Conservation (phyloP, 2,113 vertebrate species). For the Tauraco erythrolophus region DNA sequence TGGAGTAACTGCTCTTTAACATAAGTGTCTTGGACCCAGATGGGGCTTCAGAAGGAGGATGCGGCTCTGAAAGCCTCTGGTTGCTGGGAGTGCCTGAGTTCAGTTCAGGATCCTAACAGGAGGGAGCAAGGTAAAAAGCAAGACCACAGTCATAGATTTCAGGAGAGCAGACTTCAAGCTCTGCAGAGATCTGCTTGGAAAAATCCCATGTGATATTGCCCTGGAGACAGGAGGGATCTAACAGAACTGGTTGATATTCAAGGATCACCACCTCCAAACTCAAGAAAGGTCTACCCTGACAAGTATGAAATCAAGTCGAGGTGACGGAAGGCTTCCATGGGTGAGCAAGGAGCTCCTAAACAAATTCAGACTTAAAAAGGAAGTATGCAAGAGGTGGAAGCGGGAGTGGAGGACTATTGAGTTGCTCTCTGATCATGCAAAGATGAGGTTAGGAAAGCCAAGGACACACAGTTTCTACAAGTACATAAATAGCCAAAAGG, state of each 20-base stretch:
- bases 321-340: too few relatives aligned
- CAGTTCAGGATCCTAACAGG: not conserved
- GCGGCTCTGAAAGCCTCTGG: not conserved
- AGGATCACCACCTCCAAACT: not conserved
- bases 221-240: not conserved
- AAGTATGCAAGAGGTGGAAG: not conserved
- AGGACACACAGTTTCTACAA: not conserved
- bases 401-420: not conserved
- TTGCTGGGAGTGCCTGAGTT: not conserved
- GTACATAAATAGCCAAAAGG: not conserved
- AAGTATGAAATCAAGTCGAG: too few relatives aligned
- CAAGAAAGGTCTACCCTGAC: too few relatives aligned
- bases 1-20: not conserved
- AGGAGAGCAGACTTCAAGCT: not conserved
- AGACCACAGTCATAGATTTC: not conserved
- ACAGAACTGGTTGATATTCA: not conserved
- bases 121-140: not conserved
- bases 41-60: not conserved
- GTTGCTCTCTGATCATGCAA: not conserved
- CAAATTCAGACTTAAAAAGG: too few relatives aligned
- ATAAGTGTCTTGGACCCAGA: not conserved
- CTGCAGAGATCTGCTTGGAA: not conserved
- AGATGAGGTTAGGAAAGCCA: not conserved
- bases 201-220: not conserved
- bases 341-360: too few relatives aligned